Conservation (phyloP, 2,797 vertebrate genomes). For the Pagetopsis macropterus region DNA sequence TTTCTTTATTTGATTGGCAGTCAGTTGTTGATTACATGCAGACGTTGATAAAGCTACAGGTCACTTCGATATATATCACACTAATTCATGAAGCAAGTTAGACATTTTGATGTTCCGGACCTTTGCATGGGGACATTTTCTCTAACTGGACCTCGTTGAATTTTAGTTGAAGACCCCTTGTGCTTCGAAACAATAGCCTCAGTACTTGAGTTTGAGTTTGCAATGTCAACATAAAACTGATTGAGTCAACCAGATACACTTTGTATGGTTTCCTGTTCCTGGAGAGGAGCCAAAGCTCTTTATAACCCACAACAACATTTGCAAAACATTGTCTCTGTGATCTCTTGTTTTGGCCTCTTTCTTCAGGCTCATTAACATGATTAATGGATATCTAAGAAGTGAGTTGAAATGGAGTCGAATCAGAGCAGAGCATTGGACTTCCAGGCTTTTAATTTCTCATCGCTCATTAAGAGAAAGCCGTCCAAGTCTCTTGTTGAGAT, state of each 20-base stretch:
- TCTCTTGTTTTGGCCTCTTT: constrained; percentile 53
- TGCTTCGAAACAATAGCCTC: constrained; percentile 48
- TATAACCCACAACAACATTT: constrained; percentile 40
- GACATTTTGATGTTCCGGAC: no score
- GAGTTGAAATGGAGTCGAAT: constrained; percentile 57
- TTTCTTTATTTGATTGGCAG: no score
- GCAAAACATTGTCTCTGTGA: constrained; percentile 48
- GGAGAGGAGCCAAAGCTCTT: constrained; percentile 54
- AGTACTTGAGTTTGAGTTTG: constrained; percentile 26
- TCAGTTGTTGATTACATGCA: no score
- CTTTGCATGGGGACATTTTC: no score
- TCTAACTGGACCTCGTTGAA: no score
- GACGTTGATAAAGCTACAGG: no score
- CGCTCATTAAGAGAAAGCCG: constrained; percentile 45
- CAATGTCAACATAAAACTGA: constrained; percentile 57
- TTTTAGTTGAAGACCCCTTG: background rate
- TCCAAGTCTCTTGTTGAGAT: constrained; percentile 26
- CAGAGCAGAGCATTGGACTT: constrained; percentile 60
- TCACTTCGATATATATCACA: no score
- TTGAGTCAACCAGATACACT: constrained; percentile 48
- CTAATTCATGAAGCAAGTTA: no score
- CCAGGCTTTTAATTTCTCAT: constrained; percentile 54
- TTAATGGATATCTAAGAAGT: constrained; percentile 56
- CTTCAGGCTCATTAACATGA: constrained; percentile 61
- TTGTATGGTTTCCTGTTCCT: constrained; percentile 63